Percentiles rank a stretch among this genome's conserved stretches.
Evolutionary conservation across 2,113 vertebrate species (phyloP).

Genomic region (Marcusenius ussheri): DNA sequence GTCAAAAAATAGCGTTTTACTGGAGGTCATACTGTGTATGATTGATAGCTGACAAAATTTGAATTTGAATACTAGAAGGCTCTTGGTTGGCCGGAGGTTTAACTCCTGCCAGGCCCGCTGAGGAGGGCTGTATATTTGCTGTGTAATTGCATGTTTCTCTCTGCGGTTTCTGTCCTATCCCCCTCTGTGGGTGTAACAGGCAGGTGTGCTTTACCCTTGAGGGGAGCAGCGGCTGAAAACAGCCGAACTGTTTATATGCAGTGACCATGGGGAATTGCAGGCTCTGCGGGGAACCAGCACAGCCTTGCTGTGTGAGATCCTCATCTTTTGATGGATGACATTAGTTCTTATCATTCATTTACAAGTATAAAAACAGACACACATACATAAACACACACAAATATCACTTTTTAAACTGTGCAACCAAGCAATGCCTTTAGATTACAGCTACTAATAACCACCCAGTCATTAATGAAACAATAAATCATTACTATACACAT

Average conservation of each 20-base stretch:
- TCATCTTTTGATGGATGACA: not conserved
- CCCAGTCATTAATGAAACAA: not conserved
- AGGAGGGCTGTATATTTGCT: not conserved
- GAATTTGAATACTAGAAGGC: not conserved
- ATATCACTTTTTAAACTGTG: not conserved
- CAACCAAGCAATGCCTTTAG: not conserved
- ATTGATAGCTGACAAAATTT: too few species aligned
- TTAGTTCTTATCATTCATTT: not conserved
- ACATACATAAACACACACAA: not conserved
- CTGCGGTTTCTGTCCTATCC: not conserved
- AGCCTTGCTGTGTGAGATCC: not conserved
- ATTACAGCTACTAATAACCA: not conserved
- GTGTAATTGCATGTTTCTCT: not conserved
- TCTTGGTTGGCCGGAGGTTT: not conserved
- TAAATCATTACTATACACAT: not conserved
- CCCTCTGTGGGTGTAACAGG: not conserved
- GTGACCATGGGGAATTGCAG: not conserved
- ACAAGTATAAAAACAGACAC: not conserved
- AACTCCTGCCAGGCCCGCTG: not conserved
- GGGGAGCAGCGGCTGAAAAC: not conserved
- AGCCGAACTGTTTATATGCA: not conserved
- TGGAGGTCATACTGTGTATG: too few species aligned
- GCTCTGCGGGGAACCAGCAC: not conserved
- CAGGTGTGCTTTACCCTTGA: not conserved
- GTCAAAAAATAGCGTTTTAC: too few species aligned